A percentile compares a stretch with the other conserved stretches of the same genome.
phyloP scores from a whole-genome alignment of 2,113 vertebrate species.

The Mirza zaza region DNA sequence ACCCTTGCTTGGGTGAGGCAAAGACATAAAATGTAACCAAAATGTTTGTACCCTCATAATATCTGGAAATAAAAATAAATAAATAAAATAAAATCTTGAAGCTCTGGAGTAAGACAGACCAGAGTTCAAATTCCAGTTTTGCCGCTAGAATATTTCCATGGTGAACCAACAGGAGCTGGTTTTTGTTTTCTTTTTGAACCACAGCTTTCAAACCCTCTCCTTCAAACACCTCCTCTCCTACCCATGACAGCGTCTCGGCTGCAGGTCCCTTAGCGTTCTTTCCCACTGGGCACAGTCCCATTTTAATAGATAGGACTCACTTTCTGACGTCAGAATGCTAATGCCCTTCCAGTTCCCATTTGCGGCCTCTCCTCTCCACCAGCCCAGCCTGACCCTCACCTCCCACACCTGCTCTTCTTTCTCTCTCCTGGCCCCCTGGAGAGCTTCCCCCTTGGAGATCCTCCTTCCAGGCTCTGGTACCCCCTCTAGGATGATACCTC shows the following conservation, averaged over 20 bases:
- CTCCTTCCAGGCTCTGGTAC: too few species aligned
- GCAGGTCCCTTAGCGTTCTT: neutral
- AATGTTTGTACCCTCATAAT: too few species aligned
- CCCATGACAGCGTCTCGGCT: neutral
- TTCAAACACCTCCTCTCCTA: neutral
- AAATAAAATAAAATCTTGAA: neutral
- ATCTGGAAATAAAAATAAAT: too few species aligned
- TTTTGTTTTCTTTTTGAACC: neutral
- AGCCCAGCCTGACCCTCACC: too few species aligned
- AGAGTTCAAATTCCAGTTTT: neutral
- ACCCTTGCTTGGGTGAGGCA: too few species aligned
- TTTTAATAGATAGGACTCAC: neutral
- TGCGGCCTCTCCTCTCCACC: neutral
- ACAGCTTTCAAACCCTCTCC: neutral
- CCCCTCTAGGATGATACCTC: neutral
- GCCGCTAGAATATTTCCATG: neutral
- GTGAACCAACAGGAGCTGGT: neutral
- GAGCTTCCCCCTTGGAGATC: neutral
- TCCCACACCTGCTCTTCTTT: neutral
- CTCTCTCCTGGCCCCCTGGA: neutral
- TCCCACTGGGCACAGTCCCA: neutral
- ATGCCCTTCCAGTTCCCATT: neutral
- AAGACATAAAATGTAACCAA: too few species aligned
- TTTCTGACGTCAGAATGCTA: neutral
- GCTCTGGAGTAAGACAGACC: neutral